Percentiles rank a stretch among this genome's conserved stretches.
Evolutionary conservation across 2,888 invertebrate genomes (phyloP).

Genomic region (Mamestra brassicae): DNA sequence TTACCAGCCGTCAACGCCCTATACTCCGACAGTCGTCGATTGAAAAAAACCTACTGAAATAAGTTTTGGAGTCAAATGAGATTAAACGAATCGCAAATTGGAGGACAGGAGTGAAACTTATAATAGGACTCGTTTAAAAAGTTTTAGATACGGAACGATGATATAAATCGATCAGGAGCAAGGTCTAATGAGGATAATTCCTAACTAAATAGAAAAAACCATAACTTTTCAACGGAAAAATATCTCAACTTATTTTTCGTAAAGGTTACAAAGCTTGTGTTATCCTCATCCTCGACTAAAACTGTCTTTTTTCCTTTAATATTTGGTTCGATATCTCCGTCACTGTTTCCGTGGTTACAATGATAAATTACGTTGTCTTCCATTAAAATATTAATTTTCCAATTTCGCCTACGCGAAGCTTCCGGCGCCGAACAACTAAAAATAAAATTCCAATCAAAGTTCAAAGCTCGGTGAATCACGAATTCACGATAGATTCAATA

Average conservation of each 20-base stretch:
- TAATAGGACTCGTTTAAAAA: constrained; percentile 54
- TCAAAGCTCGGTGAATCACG: constrained; percentile 41
- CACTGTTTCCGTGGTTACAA: not conserved
- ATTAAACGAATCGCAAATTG: constrained; percentile 49
- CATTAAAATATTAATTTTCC: constrained; percentile 38
- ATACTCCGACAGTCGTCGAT: not conserved
- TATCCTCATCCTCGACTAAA: not conserved
- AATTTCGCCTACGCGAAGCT: constrained; percentile 30
- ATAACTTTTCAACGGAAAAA: not conserved
- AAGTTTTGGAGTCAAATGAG: constrained; percentile 40
- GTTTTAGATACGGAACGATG: constrained; percentile 24
- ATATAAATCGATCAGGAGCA: constrained; percentile 8
- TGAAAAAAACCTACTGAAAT: constrained; percentile 31
- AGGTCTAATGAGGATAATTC: constrained; percentile 34
- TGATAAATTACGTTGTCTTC: constrained; percentile 21
- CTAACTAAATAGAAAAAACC: constrained; percentile 11
- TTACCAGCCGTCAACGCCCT: constrained; percentile 21
- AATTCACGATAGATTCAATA: constrained; percentile 35
- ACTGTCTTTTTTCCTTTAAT: not conserved
- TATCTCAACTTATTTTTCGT: not conserved
- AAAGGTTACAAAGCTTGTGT: not conserved
- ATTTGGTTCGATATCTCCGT: not conserved
- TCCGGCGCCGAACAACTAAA: constrained; percentile 17
- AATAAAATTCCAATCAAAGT: constrained; percentile 46
- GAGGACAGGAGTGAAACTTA: constrained; percentile 53